Evolutionary conservation across 2,113 vertebrate species (phyloP), one percentile per base, ranked within the genome.

Genomic region (Stictonetta naevosa): DNA sequence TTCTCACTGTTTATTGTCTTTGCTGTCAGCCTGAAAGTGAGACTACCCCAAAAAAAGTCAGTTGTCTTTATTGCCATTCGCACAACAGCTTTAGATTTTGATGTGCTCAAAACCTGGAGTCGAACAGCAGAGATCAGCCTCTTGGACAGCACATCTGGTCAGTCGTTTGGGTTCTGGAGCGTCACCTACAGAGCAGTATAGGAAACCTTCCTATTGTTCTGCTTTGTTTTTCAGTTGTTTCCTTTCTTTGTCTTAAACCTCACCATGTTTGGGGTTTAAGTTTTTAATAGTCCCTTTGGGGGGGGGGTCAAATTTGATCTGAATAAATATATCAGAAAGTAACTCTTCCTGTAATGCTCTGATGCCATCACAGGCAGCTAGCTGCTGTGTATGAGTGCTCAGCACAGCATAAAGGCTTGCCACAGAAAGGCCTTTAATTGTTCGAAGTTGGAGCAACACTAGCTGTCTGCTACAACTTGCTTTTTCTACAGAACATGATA

Each of bases 331-430:
- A 55, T 36, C 48, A 44, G 29, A 12, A 69, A 74, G 14, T 33
- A 68, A 85, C 21, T 78, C 50, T 52, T 44, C 60, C 88, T 59
- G 28, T 84, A 50, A 78, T 8, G 25, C 38, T 82, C 60, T 21
- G 7, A 52, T 23, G 58, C 46, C 53, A 25, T 62, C 73, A 25
- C 36, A 78, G 60, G 42, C 69, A 85, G 56, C 12, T 34, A 31
- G 36, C 13, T 40, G n/a, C 58, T 33, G 36, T 0, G 0, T 8
- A 4, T 3, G 17, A 90, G 33, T 5, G 13, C 77, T 59, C 1
- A 0, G 55, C 82, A 21, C 4, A 1, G 64, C 0, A 0, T 12
- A n/a, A 23, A 31, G 42, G 26, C 63, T 59, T 82, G 81, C 56
- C 66, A 69, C 22, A 48, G 21, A 74, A 73, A 74, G n/a, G 8